Conservation (phyloP, 2,888 invertebrate genomes). For the Tridacna crocea region DNA sequence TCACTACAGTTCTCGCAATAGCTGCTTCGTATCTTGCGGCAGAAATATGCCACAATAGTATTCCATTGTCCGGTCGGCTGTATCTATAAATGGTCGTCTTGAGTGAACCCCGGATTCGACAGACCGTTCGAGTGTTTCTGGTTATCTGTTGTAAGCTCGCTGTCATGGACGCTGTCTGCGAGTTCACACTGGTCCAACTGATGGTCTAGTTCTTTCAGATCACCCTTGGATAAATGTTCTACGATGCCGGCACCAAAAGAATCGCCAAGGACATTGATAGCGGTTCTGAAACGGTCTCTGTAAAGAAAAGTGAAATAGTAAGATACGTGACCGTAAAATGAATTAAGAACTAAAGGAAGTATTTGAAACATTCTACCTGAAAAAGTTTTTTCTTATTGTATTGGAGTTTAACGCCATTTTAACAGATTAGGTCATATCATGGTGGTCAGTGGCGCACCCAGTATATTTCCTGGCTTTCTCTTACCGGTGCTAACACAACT, state of each 20-base stretch:
- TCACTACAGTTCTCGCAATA: no score
- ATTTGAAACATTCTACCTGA: neutral
- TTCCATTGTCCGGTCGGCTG: no score
- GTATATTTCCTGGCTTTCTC: no score
- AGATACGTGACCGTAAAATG: neutral
- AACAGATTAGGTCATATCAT: no score
- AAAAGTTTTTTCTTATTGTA: neutral
- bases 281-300: slow-evolving; percentile 70
- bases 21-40: no score
- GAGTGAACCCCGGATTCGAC: slow-evolving; percentile 7
- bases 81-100: slow-evolving; percentile 6
- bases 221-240: slow-evolving; percentile 61
- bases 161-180: neutral
- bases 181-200: slow-evolving; percentile 8
- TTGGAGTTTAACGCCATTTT: no score
- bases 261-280: slow-evolving; percentile 69
- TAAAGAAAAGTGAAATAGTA: slow-evolving; percentile 19
- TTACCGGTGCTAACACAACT: no score
- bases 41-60: no score
- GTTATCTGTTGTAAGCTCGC: neutral
- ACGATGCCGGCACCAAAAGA: slow-evolving; percentile 68
- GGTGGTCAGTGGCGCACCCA: no score
- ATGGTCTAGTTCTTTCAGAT: slow-evolving; percentile 50
- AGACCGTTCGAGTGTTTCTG: slow-evolving; percentile 8
- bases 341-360: neutral